These are phyloP conservation scores for Percopsis transmontana DNA, from an alignment of 2,113 vertebrate species.

Conservation along the genomic window DNA sequence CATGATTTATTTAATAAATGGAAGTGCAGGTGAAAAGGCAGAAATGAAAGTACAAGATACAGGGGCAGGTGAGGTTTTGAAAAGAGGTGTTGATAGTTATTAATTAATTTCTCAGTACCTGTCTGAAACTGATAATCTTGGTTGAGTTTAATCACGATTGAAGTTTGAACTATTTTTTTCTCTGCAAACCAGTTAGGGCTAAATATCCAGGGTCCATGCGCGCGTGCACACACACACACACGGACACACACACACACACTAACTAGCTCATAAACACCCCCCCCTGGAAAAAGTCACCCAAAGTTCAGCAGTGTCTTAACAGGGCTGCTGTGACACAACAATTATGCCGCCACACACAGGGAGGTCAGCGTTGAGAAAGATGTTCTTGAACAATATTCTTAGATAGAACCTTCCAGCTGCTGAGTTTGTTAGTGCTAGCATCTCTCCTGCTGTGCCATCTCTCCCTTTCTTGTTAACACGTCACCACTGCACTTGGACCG, in stretches of 20 bases:
- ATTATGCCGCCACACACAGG: conserved; percentile 36
- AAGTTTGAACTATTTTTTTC: neutral
- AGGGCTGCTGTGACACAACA: conserved; percentile 41
- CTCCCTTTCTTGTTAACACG: neutral
- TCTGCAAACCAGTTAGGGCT: conserved; percentile 5
- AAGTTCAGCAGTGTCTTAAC: conserved; percentile 64
- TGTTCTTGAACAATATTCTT: conserved; percentile 48
- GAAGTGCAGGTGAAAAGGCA: neutral
- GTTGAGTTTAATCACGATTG: neutral
- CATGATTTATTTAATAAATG: conserved; percentile 3
- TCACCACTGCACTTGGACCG: too few species aligned
- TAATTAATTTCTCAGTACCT: neutral
- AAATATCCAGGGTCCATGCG: conserved; percentile 19
- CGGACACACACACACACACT: conserved; percentile 2
- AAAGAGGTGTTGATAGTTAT: neutral
- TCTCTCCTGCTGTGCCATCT: conserved; percentile 25
- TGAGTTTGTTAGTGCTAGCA: conserved; percentile 29
- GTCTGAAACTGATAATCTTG: neutral
- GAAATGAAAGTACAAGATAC: neutral
- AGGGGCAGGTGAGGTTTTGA: neutral
- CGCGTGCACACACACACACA: neutral
- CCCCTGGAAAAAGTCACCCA: conserved; percentile 48
- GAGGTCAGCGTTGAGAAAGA: conserved; percentile 32
- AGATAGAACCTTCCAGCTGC: conserved; percentile 20
- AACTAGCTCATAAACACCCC: conserved; percentile 1